A percentile compares a stretch with the other conserved stretches of the same genome.
Conservation (phyloP, 2,797 vertebrate species). For the Clarias laeviceps region DNA sequence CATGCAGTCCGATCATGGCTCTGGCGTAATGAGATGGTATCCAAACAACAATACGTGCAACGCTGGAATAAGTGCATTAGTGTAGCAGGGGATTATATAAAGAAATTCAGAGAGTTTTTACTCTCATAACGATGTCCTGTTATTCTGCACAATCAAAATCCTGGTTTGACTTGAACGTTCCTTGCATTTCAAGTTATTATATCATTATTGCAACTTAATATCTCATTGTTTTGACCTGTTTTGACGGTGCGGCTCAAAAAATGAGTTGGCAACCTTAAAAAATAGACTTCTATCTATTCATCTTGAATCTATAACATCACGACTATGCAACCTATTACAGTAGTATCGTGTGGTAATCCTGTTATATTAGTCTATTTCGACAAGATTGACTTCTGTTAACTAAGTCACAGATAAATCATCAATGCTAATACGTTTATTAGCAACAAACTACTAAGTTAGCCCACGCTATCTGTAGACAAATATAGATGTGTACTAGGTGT, state of each 20-base stretch:
- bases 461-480: not conserved
- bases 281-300: not conserved
- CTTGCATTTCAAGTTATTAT: not conserved
- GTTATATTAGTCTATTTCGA: not conserved
- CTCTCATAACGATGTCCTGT: too few relatives aligned
- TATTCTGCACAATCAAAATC: too few relatives aligned
- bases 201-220: not conserved
- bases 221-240: not conserved
- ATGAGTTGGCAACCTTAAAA: not conserved
- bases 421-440: not conserved
- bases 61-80: too few relatives aligned
- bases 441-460: too few relatives aligned
- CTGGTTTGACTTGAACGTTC: too few relatives aligned
- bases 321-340: not conserved
- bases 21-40: too few relatives aligned
- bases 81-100: too few relatives aligned
- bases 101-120: too few relatives aligned
- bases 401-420: not conserved
- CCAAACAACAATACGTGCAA: too few relatives aligned
- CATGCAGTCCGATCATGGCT: too few relatives aligned
- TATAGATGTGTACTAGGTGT: not conserved
- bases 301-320: not conserved
- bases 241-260: too few relatives aligned
- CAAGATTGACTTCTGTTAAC: not conserved
- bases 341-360: not conserved